Conservation (phyloP, 2,797 vertebrate genomes). For the Sphenodon punctatus region DNA sequence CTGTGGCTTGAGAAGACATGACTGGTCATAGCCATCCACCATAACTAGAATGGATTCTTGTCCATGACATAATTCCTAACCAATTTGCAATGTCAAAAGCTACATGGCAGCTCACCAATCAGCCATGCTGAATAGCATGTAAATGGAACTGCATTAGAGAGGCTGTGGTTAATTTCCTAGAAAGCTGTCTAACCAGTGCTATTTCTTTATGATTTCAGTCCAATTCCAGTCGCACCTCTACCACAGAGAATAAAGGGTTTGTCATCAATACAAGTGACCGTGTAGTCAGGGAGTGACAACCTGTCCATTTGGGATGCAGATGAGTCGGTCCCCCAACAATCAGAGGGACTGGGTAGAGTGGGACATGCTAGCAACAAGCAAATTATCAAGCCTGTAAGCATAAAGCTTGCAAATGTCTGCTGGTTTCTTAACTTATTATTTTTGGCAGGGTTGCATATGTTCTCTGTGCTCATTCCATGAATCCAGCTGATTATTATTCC, state of each 20-base stretch:
- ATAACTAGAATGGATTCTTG: fast-evolving
- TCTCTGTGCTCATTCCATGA: constrained; percentile 83
- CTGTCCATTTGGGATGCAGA: constrained; percentile 48
- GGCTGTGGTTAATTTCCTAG: constrained; percentile 6
- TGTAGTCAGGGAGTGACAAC: constrained; percentile 29
- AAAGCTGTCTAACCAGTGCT: background rate
- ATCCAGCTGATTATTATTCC: constrained; percentile 95
- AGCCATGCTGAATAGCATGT: background rate
- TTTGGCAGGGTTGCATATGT: constrained; percentile 98
- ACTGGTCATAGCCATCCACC: no score
- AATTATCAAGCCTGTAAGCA: constrained; percentile 87
- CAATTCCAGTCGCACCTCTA: constrained; percentile 25
- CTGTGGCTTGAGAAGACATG: no score
- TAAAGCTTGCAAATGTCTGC: constrained; percentile 84
- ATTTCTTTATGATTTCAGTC: fast-evolving
- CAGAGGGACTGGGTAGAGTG: constrained; percentile 66
- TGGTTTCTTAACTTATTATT: constrained; percentile 91
- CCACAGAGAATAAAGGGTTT: constrained; percentile 51
- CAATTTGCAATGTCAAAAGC: background rate
- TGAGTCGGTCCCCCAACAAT: constrained; percentile 51
- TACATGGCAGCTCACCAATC: background rate
- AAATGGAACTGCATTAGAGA: background rate
- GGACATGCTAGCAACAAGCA: constrained; percentile 80
- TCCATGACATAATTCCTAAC: background rate
- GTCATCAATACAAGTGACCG: constrained; percentile 32